phyloP scores from a whole-genome alignment of 2,113 vertebrate genomes.

The Sander lucioperca region DNA sequence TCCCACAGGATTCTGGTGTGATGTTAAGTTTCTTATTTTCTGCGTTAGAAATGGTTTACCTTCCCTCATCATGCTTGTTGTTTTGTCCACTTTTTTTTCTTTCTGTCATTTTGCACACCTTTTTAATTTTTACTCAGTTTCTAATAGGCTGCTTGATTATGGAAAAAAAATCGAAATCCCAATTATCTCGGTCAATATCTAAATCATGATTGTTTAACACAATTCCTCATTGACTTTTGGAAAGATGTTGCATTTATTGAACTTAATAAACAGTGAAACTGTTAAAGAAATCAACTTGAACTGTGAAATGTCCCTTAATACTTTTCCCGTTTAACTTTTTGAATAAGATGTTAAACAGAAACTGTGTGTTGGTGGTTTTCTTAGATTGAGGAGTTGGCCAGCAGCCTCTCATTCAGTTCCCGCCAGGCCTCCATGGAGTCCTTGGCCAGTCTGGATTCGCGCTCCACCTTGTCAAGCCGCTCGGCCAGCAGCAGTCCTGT shows the following conservation, averaged over 20 bases:
- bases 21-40: background rate
- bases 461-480: constrained; percentile 84
- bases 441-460: constrained; percentile 77
- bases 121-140: background rate
- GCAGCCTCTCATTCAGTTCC: constrained; percentile 87
- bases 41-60: background rate
- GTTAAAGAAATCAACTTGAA: too few species aligned
- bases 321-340: too few species aligned
- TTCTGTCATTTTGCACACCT: background rate
- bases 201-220: too few species aligned
- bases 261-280: too few species aligned
- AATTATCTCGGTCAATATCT: too few species aligned
- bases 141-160: too few species aligned
- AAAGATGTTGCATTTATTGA: too few species aligned
- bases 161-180: too few species aligned
- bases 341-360: background rate
- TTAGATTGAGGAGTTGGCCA: constrained; percentile 93
- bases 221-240: too few species aligned
- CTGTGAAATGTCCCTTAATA: too few species aligned
- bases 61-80: background rate
- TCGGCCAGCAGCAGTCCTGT: constrained; percentile 84
- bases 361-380: background rate
- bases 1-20: background rate
- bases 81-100: background rate
- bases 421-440: constrained; percentile 86